Base-by-base conservation (phyloP, 2,888 invertebrate genomes). In the Panzeria rudis region DNA sequence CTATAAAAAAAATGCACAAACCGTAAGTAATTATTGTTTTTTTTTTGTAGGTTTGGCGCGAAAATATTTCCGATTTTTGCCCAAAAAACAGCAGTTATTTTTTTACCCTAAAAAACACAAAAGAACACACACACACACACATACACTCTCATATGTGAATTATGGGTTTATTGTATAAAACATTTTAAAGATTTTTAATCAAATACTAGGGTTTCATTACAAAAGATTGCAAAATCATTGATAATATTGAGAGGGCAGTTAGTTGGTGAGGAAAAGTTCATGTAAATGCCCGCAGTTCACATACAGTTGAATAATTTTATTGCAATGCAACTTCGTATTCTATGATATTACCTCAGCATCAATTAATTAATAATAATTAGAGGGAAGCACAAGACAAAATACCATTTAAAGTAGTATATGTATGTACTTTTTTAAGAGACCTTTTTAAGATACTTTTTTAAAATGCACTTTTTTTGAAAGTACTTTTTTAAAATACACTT, bases 1-100 rank as follows among this genome's bases (percentile, higher is more conserved):
- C 20, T 20, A 15, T 56, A 23, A n/a, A 32, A 35, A 7, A 62
- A 64, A 64, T 72, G 44, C 69, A 76, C 54, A 82, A 82, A 76
- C 82, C 82, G 76, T 82, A 76, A 76, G 62, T 82, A 82, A 76
- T 84, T 71, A 71, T 66, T 66, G 56, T 29, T 71, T 54, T 25
- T 68, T 68, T 32, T 78, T 69, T 62, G 77, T 56, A 85, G 84
- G 81, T 81, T 85, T 85, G 84, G 84, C 84, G 81, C 81, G 84
- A 72, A 84, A 84, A 85, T 85, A 85, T 85, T 85, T 72, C 69
- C 23, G 56, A 29, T 69, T 64, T 85, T 81, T 77, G 72, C 82
- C 85, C 68, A 78, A 85, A 85, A 81, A 78, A 82, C 59, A 73
- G 75, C 78, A 78, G 73, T 38, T 61, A 77, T 72, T 85, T 78